Percentiles rank a stretch among this genome's conserved stretches.
phyloP scores from a whole-genome alignment of 2,888 invertebrate species.

The Deilephila porcellus region DNA sequence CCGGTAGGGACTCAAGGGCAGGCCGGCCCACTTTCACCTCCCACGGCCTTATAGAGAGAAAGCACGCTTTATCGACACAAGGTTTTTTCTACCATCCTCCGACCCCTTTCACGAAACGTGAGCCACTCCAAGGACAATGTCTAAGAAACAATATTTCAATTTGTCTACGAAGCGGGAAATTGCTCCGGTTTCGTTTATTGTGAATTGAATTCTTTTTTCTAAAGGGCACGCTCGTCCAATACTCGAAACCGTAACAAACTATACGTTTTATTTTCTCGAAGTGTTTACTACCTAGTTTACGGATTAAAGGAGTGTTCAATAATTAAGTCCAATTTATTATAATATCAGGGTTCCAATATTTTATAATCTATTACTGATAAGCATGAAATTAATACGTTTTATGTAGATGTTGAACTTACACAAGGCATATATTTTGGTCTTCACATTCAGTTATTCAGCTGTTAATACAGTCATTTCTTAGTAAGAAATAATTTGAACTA shows the following conservation, averaged over 20 bases:
- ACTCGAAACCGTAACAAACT: background rate
- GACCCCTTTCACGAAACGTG: conserved; percentile 53
- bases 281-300: too few relatives aligned
- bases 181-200: conserved; percentile 43
- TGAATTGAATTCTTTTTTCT: conserved; percentile 6
- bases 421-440: too few relatives aligned
- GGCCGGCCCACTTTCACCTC: conserved; percentile 73
- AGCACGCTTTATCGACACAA: conserved; percentile 57
- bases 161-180: conserved; percentile 38
- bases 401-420: too few relatives aligned
- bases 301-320: too few relatives aligned
- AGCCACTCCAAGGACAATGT: conserved; percentile 38
- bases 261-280: background rate
- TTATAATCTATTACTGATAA: too few relatives aligned
- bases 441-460: too few relatives aligned
- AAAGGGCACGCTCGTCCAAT: background rate
- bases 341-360: too few relatives aligned
- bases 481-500: too few relatives aligned
- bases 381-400: too few relatives aligned
- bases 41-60: conserved; percentile 70
- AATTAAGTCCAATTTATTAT: too few relatives aligned
- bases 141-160: conserved; percentile 30
- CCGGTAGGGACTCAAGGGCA: conserved; percentile 66
- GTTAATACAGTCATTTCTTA: too few relatives aligned
- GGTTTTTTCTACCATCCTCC: conserved; percentile 60